phyloP scores from a whole-genome alignment of 2,797 vertebrate species.

The Taeniopygia guttata region DNA sequence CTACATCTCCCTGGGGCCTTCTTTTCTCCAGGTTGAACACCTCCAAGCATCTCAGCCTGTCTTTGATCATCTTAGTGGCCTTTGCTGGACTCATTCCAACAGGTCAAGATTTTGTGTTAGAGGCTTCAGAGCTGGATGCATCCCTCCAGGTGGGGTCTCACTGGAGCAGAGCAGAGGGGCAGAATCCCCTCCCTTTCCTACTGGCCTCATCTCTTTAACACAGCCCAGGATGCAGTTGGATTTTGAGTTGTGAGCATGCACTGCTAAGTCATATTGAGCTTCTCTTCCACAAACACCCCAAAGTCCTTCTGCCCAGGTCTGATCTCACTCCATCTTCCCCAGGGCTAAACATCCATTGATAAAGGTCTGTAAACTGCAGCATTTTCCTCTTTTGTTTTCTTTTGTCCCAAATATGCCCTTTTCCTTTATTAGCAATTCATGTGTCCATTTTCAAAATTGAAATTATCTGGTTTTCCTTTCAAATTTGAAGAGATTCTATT shows the following conservation, averaged over 20 bases:
- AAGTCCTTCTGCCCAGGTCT: neutral
- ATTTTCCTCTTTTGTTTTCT: neutral
- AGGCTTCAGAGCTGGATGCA: neutral
- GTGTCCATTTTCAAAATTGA: neutral
- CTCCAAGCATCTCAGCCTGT: neutral
- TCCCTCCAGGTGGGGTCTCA: neutral
- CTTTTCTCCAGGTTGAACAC: neutral
- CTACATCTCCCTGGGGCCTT: neutral
- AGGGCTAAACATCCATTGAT: neutral
- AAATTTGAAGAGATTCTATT: neutral
- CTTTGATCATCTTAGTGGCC: neutral
- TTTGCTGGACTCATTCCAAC: neutral
- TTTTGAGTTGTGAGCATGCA: rapidly evolving
- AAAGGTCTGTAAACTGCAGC: neutral
- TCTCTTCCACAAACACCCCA: neutral
- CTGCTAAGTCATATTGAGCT: neutral
- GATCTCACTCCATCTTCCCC: neutral
- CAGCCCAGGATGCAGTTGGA: neutral
- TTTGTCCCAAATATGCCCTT: neutral
- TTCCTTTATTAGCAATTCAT: neutral
- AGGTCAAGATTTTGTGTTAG: neutral
- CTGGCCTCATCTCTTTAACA: neutral
- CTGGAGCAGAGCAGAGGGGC: neutral
- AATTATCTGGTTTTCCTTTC: neutral
- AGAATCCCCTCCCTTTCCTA: neutral